Percentiles rank a stretch among this genome's conserved stretches.
These are phyloP conservation scores for Stomatorhinus walkeri DNA, from an alignment of 2,797 vertebrate genomes.

Conservation along the genomic window DNA sequence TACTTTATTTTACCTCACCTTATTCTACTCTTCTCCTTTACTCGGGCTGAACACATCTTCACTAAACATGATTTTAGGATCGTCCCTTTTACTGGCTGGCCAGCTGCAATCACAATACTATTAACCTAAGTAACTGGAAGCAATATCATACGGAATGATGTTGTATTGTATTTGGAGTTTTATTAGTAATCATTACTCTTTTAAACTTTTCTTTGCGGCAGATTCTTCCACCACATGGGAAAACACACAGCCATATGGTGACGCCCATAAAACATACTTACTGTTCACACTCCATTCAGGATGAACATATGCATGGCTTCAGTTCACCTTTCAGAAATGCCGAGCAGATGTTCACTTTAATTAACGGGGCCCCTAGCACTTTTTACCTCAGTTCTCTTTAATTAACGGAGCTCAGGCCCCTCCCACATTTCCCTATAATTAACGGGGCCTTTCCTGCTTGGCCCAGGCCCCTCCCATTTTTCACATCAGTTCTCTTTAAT, in stretches of 20 bases:
- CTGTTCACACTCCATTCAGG: not conserved
- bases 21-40: not conserved
- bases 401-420: not conserved
- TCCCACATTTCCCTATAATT: not conserved
- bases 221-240: not conserved
- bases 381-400: not conserved
- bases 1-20: not conserved
- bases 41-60: not conserved
- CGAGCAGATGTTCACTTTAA: constrained; percentile 19
- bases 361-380: not conserved
- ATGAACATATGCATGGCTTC: not conserved
- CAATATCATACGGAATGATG: not conserved
- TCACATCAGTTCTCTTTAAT: not conserved
- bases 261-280: not conserved
- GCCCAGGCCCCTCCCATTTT: not conserved
- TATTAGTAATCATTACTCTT: not conserved
- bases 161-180: not conserved
- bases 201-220: not conserved
- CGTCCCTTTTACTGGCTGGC: not conserved
- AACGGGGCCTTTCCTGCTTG: not conserved
- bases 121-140: not conserved
- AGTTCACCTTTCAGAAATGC: not conserved
- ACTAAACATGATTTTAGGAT: not conserved
- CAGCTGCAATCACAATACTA: not conserved
- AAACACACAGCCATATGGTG: not conserved